phyloP scores from a whole-genome alignment of 2,113 vertebrate genomes.

The Bujurquina vittata region DNA sequence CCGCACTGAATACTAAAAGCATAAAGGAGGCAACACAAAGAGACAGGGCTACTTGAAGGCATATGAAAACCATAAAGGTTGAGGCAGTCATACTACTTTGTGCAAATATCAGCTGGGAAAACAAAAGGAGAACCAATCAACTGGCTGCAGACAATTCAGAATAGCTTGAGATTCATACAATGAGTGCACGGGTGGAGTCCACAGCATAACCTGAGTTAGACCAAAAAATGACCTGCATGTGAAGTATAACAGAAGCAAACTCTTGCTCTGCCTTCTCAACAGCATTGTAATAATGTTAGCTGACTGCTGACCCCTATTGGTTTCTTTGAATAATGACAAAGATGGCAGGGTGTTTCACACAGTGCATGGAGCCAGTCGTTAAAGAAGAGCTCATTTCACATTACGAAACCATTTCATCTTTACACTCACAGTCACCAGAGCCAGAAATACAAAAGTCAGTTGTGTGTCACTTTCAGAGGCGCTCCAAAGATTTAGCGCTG shows the following conservation, averaged over 20 bases:
- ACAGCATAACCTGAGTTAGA: constrained; percentile 16
- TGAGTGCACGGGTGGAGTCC: neutral
- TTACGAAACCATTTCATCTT: neutral
- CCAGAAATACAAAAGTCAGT: neutral
- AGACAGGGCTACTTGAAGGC: constrained; percentile 7
- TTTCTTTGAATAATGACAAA: constrained; percentile 11
- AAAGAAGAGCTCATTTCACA: neutral
- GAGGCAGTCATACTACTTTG: neutral
- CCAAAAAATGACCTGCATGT: constrained; percentile 26
- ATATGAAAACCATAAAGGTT: constrained; percentile 11
- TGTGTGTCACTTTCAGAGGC: neutral
- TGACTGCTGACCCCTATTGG: constrained; percentile 79
- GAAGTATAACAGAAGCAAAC: neutral
- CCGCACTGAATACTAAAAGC: constrained; percentile 31
- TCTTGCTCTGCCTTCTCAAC: neutral
- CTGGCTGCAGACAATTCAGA: neutral
- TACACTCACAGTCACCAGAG: neutral
- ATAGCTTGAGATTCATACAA: neutral
- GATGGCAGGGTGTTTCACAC: neutral
- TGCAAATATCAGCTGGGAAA: constrained; percentile 28
- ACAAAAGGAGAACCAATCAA: constrained; percentile 26
- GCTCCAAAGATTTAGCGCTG: neutral
- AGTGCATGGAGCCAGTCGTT: neutral
- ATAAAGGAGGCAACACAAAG: constrained; percentile 24
- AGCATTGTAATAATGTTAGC: neutral